Percentiles rank a stretch among this genome's conserved stretches.
Evolutionary conservation across 1,140 invertebrate species (phyloP).

Genomic region (Teleopsis dalmanni): DNA sequence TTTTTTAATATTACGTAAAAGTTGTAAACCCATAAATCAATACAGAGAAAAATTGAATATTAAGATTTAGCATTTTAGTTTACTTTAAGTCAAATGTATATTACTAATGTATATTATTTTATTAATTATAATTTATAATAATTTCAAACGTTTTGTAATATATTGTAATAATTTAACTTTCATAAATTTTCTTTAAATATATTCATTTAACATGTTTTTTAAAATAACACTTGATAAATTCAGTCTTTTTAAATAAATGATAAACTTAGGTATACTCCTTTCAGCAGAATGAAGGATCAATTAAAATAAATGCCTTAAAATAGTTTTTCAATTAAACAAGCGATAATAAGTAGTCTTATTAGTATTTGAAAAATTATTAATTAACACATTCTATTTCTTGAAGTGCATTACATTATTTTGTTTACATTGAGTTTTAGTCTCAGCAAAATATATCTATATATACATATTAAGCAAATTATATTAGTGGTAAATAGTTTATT

Average conservation of each 20-base stretch:
- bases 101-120: slow-evolving; percentile 1
- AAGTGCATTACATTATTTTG: neutral
- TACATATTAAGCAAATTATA: neutral
- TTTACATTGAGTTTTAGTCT: neutral
- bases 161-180: slow-evolving; percentile 1
- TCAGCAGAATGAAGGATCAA: slow-evolving; percentile 18
- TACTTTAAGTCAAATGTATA: neutral
- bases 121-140: neutral
- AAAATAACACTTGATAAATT: slow-evolving; percentile 24
- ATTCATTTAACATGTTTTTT: slow-evolving; percentile 5
- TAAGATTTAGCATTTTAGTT: neutral
- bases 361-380: neutral
- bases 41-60: neutral
- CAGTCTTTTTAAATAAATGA: slow-evolving; percentile 43
- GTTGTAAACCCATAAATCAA: no score
- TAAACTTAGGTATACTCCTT: slow-evolving; percentile 38
- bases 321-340: neutral
- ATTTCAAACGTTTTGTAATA: neutral
- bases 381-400: neutral
- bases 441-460: neutral
- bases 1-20: slow-evolving; percentile 1
- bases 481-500: no score
- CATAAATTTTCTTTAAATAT: no score
- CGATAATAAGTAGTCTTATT: neutral
- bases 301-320: slow-evolving; percentile 14